These are phyloP conservation scores for Semnornis frantzii DNA, from an alignment of 2,113 vertebrate genomes.

Conservation along the genomic window DNA sequence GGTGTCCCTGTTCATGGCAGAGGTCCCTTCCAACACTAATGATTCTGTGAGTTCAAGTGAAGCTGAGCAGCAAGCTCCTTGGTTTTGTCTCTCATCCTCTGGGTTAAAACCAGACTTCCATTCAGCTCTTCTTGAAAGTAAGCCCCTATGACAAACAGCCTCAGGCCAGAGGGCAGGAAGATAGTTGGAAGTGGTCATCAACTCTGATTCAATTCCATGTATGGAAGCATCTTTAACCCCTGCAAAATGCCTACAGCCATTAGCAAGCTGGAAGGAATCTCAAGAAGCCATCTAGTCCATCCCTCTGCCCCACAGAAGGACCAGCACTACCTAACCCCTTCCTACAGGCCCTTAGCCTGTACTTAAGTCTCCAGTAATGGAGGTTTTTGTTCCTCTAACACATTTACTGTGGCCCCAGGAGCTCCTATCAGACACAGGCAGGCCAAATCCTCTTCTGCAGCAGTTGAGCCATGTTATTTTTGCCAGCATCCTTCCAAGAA, in stretches of 20 bases:
- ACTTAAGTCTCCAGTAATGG: background rate
- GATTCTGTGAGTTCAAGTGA: background rate
- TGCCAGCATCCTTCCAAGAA: background rate
- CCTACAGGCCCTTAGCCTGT: background rate
- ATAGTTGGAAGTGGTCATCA: background rate
- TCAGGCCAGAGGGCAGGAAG: background rate
- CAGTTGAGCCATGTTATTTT: background rate
- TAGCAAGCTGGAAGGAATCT: constrained; percentile 22
- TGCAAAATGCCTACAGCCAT: background rate
- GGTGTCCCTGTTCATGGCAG: no score
- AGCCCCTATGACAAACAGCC: background rate
- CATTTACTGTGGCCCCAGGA: background rate
- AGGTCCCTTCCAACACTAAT: no score
- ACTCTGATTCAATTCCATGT: background rate
- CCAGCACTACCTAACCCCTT: background rate
- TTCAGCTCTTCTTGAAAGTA: background rate
- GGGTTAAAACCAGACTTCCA: background rate
- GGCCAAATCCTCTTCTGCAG: background rate
- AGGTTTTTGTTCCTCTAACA: background rate
- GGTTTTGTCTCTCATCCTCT: background rate
- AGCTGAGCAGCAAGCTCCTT: background rate
- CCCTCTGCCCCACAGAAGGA: background rate
- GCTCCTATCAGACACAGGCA: background rate
- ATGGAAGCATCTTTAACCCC: background rate
- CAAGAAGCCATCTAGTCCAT: background rate